A percentile compares a stretch with the other conserved stretches of the same genome.
phyloP scores from a whole-genome alignment of 2,113 vertebrate species.

The Promerops cafer region DNA sequence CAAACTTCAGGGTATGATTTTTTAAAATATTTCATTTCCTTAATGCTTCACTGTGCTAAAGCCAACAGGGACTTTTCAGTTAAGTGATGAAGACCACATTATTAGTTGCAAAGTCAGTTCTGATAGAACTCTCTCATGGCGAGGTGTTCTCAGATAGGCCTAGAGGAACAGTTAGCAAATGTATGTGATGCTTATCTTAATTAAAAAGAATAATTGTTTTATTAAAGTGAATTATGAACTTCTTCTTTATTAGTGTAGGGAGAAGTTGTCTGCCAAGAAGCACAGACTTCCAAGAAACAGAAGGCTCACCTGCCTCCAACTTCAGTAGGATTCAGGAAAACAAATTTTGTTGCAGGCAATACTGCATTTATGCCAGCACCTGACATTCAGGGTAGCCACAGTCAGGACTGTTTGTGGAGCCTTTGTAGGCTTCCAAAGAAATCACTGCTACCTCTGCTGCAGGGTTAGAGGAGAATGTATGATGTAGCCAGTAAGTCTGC shows the following conservation, averaged over 20 bases:
- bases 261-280: background rate
- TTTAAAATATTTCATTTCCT: constrained; percentile 64
- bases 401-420: background rate
- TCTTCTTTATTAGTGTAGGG: background rate
- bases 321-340: background rate
- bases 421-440: background rate
- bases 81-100: constrained; percentile 71
- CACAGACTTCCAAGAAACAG: accelerated
- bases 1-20: constrained; percentile 67
- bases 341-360: background rate
- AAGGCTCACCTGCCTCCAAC: background rate
- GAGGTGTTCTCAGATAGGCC: constrained; percentile 40
- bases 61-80: constrained; percentile 66
- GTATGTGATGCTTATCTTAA: constrained; percentile 33
- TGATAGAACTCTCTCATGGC: constrained; percentile 58
- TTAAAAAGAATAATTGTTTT: constrained; percentile 46
- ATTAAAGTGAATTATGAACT: constrained; percentile 1
- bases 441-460: background rate
- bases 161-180: background rate
- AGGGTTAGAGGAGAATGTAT: background rate
- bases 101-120: constrained; percentile 61
- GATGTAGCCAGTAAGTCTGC: accelerated
- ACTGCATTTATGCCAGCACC: accelerated
- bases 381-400: background rate
- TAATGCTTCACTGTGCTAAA: constrained; percentile 75